Evolutionary conservation across 2,797 vertebrate genomes (phyloP).

Genomic region (Nyctalus aviator): DNA sequence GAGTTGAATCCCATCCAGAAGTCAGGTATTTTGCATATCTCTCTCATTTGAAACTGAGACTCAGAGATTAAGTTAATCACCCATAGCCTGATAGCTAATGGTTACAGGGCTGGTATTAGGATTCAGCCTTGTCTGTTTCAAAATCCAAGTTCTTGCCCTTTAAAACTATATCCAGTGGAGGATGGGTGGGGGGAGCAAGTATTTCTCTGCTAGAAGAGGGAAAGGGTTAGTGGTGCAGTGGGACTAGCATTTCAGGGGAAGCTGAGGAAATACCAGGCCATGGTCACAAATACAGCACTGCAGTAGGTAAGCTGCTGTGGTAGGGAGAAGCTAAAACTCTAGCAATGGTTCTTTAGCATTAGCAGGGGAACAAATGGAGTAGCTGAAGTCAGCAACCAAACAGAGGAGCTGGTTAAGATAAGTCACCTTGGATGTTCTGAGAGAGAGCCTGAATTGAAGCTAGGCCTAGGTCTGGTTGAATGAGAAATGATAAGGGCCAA

Average conservation of each 20-base stretch:
- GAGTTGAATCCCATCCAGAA: background rate
- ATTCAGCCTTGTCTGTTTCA: background rate
- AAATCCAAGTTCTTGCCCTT: background rate
- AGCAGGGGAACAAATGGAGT: background rate
- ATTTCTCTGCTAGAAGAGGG: background rate
- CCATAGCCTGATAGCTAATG: background rate
- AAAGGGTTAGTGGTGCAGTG: background rate
- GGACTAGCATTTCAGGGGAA: background rate
- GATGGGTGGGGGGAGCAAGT: background rate
- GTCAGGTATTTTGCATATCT: background rate
- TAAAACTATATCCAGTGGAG: background rate
- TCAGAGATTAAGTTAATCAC: background rate
- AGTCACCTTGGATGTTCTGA: background rate
- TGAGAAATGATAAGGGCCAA: background rate
- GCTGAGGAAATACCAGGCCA: background rate
- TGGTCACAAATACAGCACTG: background rate
- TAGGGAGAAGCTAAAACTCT: background rate
- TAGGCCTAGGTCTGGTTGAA: background rate
- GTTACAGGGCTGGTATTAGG: background rate
- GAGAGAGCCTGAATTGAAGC: background rate
- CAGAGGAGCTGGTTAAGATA: background rate
- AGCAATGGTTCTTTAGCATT: background rate
- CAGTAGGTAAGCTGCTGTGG: background rate
- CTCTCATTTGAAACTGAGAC: background rate
- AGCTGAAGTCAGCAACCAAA: background rate